Evolutionary conservation across 2,888 invertebrate genomes (phyloP), one percentile per base, ranked within the genome.

Genomic region (Drosophila cracens): DNA sequence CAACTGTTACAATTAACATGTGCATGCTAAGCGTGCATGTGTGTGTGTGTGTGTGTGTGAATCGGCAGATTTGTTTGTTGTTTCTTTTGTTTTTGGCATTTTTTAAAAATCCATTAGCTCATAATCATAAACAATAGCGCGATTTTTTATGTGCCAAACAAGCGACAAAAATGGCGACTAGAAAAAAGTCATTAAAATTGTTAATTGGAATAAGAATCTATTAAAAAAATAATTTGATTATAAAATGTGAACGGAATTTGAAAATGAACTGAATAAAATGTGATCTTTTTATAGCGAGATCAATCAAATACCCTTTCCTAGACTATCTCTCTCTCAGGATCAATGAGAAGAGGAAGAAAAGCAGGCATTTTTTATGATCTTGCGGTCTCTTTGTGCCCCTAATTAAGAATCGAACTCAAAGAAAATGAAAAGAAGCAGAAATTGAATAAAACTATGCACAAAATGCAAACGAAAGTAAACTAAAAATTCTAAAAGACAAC

Each of bases 381-480:
- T 60, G 78, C 90, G 85, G 90, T 11, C 48, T 60, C 87, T 85
- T 85, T 85, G 85, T 70, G 71, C 74, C 54, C 73, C 79, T 79
- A 88, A 86, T 88, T 88, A 79, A 88, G 88, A 89, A 83, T 83
- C 73, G 60, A 72, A 68, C 21, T 10, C 11, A 68, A 52, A 52
- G 36, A 72, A 43, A 61, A 56, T 34, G 1, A 13, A 7, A 13
- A 18, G 13, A 43, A 38, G 38, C 38, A 18, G 38, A 58, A 59
- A 69, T 27, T 10, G 64, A 60, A 33, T 52, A 43, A 68, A 63
- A 74, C 13, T 76, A 63, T 52, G 27, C 68, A 67, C 51, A 53
- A 73, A 76, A 64, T 67, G 38, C 54, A 62, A 62, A 70, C 48
- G 62, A 61, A 63, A 66, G 64, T 54, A 49, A 68, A 25, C 33